Percentiles rank a stretch among this genome's conserved stretches.
These are phyloP conservation scores for Capreolus pygargus DNA, from an alignment of 2,113 vertebrate genomes.

Conservation along the genomic window DNA sequence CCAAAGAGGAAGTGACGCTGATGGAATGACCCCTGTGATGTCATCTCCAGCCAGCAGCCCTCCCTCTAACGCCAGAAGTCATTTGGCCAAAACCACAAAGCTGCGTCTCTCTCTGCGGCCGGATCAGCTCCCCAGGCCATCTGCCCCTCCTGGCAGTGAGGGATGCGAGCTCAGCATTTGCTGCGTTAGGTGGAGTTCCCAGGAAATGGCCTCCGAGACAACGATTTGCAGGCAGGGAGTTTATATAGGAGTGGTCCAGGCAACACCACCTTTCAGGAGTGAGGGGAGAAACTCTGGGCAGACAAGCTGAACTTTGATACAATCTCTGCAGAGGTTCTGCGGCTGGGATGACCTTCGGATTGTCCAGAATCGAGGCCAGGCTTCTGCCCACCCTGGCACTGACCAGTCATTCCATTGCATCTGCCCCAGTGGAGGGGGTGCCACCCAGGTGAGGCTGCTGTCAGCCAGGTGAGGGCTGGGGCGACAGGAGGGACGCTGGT, in stretches of 20 bases:
- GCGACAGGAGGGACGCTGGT: background rate
- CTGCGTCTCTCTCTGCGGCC: background rate
- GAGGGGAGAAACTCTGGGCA: background rate
- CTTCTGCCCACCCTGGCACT: fast-evolving
- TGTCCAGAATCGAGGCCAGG: background rate
- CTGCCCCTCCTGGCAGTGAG: background rate
- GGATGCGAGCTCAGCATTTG: fast-evolving
- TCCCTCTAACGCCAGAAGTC: too few species aligned
- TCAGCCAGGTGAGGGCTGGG: background rate
- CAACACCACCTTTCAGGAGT: fast-evolving
- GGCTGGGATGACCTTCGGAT: background rate
- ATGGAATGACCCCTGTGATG: fast-evolving
- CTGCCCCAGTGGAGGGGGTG: background rate
- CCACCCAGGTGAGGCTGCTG: background rate
- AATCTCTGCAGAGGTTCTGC: background rate
- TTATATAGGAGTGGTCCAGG: fast-evolving
- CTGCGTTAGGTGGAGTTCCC: background rate
- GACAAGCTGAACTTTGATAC: background rate
- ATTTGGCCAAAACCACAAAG: background rate
- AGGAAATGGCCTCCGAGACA: background rate
- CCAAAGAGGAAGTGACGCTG: background rate
- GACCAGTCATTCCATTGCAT: fast-evolving
- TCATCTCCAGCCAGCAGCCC: background rate
- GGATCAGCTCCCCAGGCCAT: background rate
- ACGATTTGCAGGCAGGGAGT: fast-evolving